Evolutionary conservation across 2,888 invertebrate genomes (phyloP).

Genomic region (Sinelater perroti): DNA sequence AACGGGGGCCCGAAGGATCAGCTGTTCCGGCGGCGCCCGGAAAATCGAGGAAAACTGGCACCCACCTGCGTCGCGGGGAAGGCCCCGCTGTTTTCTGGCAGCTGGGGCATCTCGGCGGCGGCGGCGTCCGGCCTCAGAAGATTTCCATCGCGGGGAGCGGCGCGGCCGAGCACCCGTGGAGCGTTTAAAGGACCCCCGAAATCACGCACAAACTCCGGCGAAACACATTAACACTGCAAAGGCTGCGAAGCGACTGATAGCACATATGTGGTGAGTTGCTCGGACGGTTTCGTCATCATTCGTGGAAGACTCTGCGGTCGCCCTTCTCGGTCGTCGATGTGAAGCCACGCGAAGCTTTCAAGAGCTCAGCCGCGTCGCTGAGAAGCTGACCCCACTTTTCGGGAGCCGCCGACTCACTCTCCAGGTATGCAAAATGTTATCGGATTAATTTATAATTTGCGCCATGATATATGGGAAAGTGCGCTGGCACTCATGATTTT

Average conservation of each 20-base stretch:
- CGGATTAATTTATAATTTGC: conserved; percentile 5
- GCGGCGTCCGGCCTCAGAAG: no score
- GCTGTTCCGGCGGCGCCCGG: no score
- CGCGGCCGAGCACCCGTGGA: no score
- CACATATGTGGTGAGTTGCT: conserved; percentile 17
- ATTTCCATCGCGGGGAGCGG: no score
- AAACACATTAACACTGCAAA: background rate
- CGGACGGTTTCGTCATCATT: conserved; percentile 26
- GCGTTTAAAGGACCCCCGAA: no score
- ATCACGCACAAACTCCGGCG: conserved; percentile 11
- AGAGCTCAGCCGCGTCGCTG: background rate
- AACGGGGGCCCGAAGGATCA: no score
- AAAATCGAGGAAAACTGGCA: no score
- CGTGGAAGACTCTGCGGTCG: no score
- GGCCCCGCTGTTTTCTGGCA: conserved; percentile 21
- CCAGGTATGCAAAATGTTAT: conserved; percentile 9
- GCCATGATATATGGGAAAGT: no score
- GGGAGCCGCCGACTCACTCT: background rate
- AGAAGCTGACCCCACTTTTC: background rate
- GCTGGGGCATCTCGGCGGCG: conserved; percentile 26
- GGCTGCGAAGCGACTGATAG: conserved; percentile 19
- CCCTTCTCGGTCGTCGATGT: no score
- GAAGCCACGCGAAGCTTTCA: no score
- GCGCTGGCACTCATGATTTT: no score
- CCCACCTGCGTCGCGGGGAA: conserved; percentile 30